Evolutionary conservation across 2,797 vertebrate genomes (phyloP), one percentile per base, ranked within the genome.

Genomic region (Notoglanidium macrostoma): DNA sequence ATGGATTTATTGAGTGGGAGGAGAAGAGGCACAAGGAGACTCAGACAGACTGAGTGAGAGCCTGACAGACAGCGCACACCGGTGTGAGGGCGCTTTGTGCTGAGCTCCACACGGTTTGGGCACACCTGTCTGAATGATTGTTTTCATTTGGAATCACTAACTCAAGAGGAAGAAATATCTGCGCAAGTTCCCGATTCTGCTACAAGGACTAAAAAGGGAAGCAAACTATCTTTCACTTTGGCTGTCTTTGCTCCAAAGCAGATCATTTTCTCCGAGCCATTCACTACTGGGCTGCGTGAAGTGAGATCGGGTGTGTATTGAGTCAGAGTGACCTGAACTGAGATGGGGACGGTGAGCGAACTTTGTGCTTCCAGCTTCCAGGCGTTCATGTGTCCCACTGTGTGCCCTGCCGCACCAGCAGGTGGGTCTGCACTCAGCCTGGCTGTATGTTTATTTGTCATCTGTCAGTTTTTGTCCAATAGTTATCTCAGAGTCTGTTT

Each of bases 311-410:
- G 88, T 97, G 83, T 96, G 96, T 57, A 14, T 57, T 76, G 59
- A 85, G 65, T 61, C 54, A 1, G 83, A 55, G 59, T 32, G 96
- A 95, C 54, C 96, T 95, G 93, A 97, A 96, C 29, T 76, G 61
- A 88, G 74, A 98, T 98, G 97, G 97, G 96, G 92, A 97, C 96
- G 0, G 97, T 98, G 87, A 97, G 97, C 76, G 96, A 97, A 94
- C 96, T 98, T 87, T 98, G 97, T 65, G 96, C 96, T 54, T 97
- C 97, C 94, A 98, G 97, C 85, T 97, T 98, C 92, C 97, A 97
- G 95, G 97, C 97, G 0, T 97, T 98, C 92, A 94, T 98, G 83
- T 97, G 96, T 91, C 96, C 97, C 10, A 92, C 95, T 0, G 93
- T 95, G 26, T 91, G 84, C 86, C 91, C 94, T 86, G 92, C 91